These are phyloP conservation scores for Drosophila simulans DNA, from an alignment of 1,140 invertebrate species.

Conservation along the genomic window DNA sequence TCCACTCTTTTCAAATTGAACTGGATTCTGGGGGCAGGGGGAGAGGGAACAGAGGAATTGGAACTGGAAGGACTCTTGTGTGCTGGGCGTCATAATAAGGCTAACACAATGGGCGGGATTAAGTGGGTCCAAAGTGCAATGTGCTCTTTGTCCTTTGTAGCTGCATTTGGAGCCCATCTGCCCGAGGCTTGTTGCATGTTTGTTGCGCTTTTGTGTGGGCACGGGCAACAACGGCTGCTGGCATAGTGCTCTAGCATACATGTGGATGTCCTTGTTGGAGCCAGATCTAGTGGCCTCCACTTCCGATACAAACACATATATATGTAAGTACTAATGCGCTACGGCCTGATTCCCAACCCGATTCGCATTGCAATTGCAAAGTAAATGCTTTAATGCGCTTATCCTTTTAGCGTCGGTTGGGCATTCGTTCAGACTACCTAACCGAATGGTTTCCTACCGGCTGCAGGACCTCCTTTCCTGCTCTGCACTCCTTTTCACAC, in stretches of 20 bases:
- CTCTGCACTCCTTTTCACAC: constrained; percentile 2
- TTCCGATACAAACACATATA: constrained; percentile 21
- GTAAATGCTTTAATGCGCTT: constrained; percentile 80
- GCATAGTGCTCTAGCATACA: constrained; percentile 2
- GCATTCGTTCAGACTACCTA: constrained; percentile 51
- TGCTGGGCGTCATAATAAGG: constrained; percentile 69
- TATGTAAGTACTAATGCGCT: constrained; percentile 64
- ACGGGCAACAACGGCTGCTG: constrained; percentile 40
- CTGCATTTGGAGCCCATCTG: constrained; percentile 40
- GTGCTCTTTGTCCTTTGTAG: constrained; percentile 55
- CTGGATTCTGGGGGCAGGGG: constrained; percentile 22
- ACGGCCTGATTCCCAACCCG: constrained; percentile 20
- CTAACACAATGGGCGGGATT: constrained; percentile 75
- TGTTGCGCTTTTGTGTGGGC: constrained; percentile 76
- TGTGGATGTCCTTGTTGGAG: constrained; percentile 45
- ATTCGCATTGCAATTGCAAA: constrained; percentile 71
- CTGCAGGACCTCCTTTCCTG: constrained; percentile 1
- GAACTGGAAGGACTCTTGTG: constrained; percentile 9
- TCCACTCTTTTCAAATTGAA: constrained; percentile 1
- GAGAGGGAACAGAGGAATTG: constrained; percentile 32
- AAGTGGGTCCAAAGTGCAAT: constrained; percentile 72
- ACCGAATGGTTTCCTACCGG: background rate
- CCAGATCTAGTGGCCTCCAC: constrained; percentile 48
- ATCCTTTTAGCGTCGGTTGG: constrained; percentile 75
- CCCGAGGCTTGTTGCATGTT: constrained; percentile 61